Base-by-base conservation (phyloP, 2,797 vertebrate species). In the Pitangus sulphuratus region DNA sequence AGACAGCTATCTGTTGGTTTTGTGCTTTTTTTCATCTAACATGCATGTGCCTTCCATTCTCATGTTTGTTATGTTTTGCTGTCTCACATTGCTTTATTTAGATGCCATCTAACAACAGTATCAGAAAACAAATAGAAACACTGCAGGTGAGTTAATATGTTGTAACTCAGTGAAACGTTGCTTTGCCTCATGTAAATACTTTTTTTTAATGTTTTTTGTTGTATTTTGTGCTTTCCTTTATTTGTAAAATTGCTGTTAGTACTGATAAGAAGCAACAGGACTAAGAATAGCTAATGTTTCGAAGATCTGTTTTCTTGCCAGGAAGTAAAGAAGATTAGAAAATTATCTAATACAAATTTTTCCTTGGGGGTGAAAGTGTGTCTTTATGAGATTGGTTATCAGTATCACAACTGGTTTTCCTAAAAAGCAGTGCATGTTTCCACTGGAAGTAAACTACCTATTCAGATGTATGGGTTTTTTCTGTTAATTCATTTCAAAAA, bases 31-130 rank as follows among this genome's bases (percentile, higher is more conserved):
- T 98, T 98, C 98, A 98, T 98, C 98, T 99, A 99, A 99, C 99
- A 98, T 99, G 99, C 99, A 99, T 99, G 99, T 99, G 98, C 98
- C 96, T 98, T 97, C 96, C 97, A 98, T 98, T 98, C 97, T 98
- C 98, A 98, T 98, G 98, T 98, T 98, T 97, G 98, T 98, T 97
- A 98, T 97, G 98, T 98, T 98, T 98, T 98, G 98, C 98, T 98
- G 98, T 98, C 97, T 98, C 98, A 98, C 98, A 94, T 98, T 98
- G 98, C 98, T 99, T 98, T 99, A 99, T 99, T 99, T 99, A 99
- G 99, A 99, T 99, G 98, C 99, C 99, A 98, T 99, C 99, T 99
- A 99, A 99, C 99, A 99, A 99, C 99, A 99, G 99, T 99, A 99
- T 99, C 99, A 99, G 99, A 99, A 99, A 99, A 98, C 99, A 99